Percentiles rank a stretch among this genome's conserved stretches.
These are phyloP conservation scores for Bungarus multicinctus DNA, from an alignment of 2,113 vertebrate species.

Conservation along the genomic window DNA sequence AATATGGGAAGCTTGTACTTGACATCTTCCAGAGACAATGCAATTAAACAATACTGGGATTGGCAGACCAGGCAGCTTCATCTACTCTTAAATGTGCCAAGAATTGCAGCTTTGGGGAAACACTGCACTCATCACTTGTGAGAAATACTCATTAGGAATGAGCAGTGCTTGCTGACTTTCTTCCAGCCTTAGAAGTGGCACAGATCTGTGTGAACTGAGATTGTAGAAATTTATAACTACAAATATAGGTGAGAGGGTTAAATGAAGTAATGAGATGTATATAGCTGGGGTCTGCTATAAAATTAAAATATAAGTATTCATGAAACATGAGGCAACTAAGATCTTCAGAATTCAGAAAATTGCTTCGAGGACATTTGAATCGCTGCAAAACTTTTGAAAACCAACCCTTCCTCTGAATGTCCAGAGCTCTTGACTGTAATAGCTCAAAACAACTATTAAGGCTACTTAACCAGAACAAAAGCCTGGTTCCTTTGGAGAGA, in stretches of 20 bases:
- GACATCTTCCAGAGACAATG: not conserved
- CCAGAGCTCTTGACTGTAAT: not conserved
- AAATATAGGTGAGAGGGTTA: not conserved
- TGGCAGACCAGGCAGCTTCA: not conserved
- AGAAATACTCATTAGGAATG: not conserved
- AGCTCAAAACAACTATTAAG: not conserved
- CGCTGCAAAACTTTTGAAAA: not conserved
- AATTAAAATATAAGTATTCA: not conserved
- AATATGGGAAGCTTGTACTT: not conserved
- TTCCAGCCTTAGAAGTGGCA: not conserved
- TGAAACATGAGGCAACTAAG: not conserved
- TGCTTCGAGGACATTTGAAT: not conserved
- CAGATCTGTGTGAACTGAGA: not conserved
- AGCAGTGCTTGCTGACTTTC: not conserved
- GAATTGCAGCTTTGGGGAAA: not conserved
- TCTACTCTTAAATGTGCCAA: not conserved
- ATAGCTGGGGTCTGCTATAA: not conserved
- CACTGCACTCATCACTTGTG: accelerated
- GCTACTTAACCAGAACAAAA: not conserved
- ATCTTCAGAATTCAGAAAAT: not conserved
- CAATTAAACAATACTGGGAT: not conserved
- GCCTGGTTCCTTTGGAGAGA: not conserved
- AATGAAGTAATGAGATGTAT: not conserved
- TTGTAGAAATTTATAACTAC: not conserved
- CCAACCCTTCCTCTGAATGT: accelerated